These are phyloP conservation scores for Elgaria multicarinata DNA, from an alignment of 2,113 vertebrate genomes.

Conservation along the genomic window DNA sequence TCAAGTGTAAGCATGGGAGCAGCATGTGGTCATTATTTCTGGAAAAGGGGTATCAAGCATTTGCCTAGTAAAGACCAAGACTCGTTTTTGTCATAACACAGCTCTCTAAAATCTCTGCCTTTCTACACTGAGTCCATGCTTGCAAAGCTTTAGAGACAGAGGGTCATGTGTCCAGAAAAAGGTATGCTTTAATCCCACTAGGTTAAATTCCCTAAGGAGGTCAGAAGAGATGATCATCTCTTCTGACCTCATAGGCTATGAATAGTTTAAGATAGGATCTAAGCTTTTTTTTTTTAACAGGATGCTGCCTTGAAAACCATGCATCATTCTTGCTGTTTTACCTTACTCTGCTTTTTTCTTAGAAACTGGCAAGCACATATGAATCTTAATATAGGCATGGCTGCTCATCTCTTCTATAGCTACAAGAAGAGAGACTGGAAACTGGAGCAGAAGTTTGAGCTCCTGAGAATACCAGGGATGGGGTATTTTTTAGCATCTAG, in stretches of 20 bases:
- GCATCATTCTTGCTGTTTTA: neutral
- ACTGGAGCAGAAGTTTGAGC: neutral
- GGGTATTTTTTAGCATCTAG: neutral
- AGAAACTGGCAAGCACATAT: neutral
- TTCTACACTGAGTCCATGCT: neutral
- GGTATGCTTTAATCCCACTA: neutral
- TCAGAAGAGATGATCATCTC: slow-evolving; percentile 17
- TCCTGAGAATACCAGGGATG: neutral
- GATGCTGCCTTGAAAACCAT: neutral
- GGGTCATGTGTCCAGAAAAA: neutral
- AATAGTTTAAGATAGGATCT: slow-evolving; percentile 1
- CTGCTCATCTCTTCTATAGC: neutral
- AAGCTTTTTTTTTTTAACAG: neutral
- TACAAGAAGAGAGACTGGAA: neutral
- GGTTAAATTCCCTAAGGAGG: neutral
- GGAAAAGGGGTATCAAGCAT: neutral
- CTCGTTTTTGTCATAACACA: neutral
- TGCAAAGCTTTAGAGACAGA: neutral
- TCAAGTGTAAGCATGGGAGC: no score
- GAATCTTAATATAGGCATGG: neutral
- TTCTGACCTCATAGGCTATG: slow-evolving; percentile 14
- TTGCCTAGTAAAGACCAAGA: neutral
- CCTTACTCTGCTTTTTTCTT: neutral
- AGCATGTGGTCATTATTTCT: neutral
- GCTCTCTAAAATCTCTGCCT: neutral